phyloP scores from a whole-genome alignment of 2,113 vertebrate species.

The Irena cyanogastra region DNA sequence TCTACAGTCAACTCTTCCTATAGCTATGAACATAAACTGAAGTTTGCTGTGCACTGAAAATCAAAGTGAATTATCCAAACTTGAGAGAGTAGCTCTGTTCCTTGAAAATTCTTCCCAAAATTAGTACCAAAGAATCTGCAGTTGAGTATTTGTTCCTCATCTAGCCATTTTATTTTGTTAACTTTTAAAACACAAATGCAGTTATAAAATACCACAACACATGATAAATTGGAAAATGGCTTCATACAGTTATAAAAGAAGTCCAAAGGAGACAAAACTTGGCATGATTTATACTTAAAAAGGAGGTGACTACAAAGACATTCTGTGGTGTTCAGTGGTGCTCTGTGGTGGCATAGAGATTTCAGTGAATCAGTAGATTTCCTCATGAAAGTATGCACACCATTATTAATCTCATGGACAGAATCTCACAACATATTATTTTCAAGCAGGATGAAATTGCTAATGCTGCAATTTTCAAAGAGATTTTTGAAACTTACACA shows the following conservation, averaged over 20 bases:
- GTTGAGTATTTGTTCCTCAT: neutral
- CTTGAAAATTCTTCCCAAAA: neutral
- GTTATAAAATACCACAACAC: neutral
- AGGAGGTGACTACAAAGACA: neutral
- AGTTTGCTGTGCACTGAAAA: neutral
- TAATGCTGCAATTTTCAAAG: neutral
- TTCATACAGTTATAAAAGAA: neutral
- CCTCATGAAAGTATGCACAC: neutral
- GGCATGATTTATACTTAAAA: neutral
- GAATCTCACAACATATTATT: neutral
- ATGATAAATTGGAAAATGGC: neutral
- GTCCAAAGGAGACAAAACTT: neutral
- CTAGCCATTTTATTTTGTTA: neutral
- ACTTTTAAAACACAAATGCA: neutral
- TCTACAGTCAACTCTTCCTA: neutral
- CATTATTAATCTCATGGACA: neutral
- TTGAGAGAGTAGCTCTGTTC: neutral
- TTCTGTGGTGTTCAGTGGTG: neutral
- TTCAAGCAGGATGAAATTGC: neutral
- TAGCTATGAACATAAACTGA: neutral
- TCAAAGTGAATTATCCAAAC: neutral
- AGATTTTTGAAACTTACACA: neutral
- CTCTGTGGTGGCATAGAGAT: neutral
- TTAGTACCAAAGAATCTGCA: neutral
- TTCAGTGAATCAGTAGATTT: neutral